Conservation (phyloP, 1,140 invertebrate species). For the Brachionus rubens region DNA sequence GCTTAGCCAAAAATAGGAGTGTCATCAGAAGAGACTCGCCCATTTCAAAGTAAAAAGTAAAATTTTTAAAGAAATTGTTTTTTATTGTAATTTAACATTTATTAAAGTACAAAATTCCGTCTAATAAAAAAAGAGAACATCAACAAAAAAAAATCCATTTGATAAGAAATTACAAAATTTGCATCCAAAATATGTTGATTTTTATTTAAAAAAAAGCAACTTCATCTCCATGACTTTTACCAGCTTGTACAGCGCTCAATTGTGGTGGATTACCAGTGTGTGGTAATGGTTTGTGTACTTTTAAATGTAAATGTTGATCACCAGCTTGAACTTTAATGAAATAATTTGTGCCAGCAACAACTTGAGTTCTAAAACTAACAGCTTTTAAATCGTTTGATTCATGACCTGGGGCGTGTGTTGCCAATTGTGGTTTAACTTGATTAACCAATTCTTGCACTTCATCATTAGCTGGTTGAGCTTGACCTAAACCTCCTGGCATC, state of each 20-base stretch:
- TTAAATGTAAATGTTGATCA: constrained; percentile 41
- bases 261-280: background rate
- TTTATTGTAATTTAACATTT: too few relatives aligned
- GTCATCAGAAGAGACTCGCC: too few relatives aligned
- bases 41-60: too few relatives aligned
- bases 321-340: constrained; percentile 30
- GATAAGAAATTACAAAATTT: too few relatives aligned
- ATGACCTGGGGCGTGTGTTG: constrained; percentile 3
- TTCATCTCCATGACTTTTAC: constrained; percentile 36
- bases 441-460: constrained; percentile 28
- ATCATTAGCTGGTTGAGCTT: constrained; percentile 40
- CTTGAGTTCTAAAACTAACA: constrained; percentile 35
- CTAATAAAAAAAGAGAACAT: too few relatives aligned
- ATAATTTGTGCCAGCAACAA: constrained; percentile 35
- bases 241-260: constrained; percentile 20
- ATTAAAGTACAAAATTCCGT: too few relatives aligned
- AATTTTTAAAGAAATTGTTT: too few relatives aligned
- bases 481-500: constrained; percentile 40
- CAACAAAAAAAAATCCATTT: too few relatives aligned
- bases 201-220: constrained; percentile 26
- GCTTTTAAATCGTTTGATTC: constrained; percentile 16
- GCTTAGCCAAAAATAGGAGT: too few relatives aligned
- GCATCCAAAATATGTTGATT: too few relatives aligned
- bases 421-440: constrained; percentile 7
- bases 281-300: constrained; percentile 41